Evolutionary conservation across 2,797 vertebrate genomes (phyloP), one percentile per base, ranked within the genome.

Genomic region (Malacoctenus gilli): DNA sequence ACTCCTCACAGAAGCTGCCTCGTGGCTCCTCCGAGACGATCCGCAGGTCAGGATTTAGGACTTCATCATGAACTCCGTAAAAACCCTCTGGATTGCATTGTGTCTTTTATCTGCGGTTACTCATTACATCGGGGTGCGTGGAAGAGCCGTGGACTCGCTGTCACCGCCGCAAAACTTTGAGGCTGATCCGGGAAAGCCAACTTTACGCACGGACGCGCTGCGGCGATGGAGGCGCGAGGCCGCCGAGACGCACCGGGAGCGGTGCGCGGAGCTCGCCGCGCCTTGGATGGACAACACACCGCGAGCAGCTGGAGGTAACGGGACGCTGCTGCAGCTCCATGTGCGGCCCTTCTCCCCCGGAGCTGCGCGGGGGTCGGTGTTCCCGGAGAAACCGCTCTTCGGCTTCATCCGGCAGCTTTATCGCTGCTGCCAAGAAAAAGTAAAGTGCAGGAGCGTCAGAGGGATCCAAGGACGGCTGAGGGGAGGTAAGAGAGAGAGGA

Each of bases 391-490:
- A 21, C 53, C 83, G 8, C 90, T 94, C 0, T 91, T 92, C 67
- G 79, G 60, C 52, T 92, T 92, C 31, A 70, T 93, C 3, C 79
- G 89, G 13, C 72, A 85, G 32, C 80, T 93, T 49, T 94, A 93
- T 75, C 88, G 61, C 9, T 94, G 93, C 85, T 94, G 93, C 84
- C 90, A 88, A 63, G 68, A 77, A 22, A 81, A 92, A n/a, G 44
- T 77, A 1, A 59, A 48, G 46, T 94, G 93, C 72, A 80, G 66
- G 46, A 81, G 72, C 38, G 80, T 94, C 2, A 93, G 88, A 34
- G 93, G 93, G 8, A 89, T 93, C 4, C 93, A 93, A 52, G 90
- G 93, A 1, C 85, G 80, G 7, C 13, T 76, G 28, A 79, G 73
- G 61, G 84, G 77, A 82, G 89, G 90, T 92, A 62, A 89, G 86